These are phyloP conservation scores for Tinamus guttatus DNA, from an alignment of 2,113 vertebrate species.

Conservation along the genomic window DNA sequence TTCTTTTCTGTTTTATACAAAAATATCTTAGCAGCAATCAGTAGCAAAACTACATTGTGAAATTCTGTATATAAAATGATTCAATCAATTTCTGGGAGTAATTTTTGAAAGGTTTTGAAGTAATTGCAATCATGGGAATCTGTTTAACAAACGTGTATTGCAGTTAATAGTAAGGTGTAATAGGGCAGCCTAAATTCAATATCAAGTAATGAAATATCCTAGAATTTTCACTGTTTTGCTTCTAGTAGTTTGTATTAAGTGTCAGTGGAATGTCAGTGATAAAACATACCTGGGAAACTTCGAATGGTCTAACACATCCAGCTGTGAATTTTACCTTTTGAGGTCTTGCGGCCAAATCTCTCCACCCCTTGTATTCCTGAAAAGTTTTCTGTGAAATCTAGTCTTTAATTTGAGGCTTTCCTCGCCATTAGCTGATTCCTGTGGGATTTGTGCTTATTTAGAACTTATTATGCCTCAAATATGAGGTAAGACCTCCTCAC, in stretches of 20 bases:
- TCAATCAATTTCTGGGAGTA: neutral
- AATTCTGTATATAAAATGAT: neutral
- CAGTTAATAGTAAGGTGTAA: neutral
- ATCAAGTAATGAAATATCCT: conserved; percentile 9
- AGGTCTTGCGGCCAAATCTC: neutral
- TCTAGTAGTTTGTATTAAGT: neutral
- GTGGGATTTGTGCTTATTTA: conserved; percentile 18
- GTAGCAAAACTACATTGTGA: neutral
- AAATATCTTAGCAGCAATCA: neutral
- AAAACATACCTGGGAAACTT: neutral
- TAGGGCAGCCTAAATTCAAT: neutral
- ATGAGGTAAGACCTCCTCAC: conserved; percentile 4
- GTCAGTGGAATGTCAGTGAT: neutral
- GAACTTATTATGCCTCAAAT: neutral
- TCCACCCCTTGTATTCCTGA: neutral
- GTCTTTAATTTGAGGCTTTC: neutral
- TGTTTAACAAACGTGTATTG: neutral
- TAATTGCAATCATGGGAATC: neutral
- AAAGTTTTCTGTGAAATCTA: neutral
- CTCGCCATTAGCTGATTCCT: neutral
- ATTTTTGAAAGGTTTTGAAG: neutral
- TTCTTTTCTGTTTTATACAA: neutral
- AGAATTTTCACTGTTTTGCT: conserved; percentile 19
- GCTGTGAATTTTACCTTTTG: neutral
- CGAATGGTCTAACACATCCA: neutral